Evolutionary conservation across 2,113 vertebrate species (phyloP), one percentile per base, ranked within the genome.

Genomic region (Herpailurus yagouaroundi): DNA sequence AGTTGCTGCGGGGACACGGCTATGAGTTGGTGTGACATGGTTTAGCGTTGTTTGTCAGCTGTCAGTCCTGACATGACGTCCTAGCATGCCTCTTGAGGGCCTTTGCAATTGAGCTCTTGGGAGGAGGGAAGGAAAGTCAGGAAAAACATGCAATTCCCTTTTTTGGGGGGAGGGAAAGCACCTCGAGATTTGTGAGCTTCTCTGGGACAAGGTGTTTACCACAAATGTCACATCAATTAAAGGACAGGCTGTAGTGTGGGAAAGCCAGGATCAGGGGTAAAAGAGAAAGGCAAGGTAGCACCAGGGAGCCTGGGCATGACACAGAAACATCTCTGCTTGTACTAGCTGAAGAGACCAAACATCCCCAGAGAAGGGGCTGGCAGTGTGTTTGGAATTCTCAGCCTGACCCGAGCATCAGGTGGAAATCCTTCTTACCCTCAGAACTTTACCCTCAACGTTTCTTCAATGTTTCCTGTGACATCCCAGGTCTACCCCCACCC

Each of bases 161-260:
- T 96, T 95, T 63, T 18, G 41, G 55, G 83, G 89, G 89, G 64
- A 97, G 90, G 97, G 94, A 98, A 98, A 96, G 97, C 92, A 97
- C 94, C 94, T 97, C 91, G 29, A 96, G 97, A 98, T 97, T 98
- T 98, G 97, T 80, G 97, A 97, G 94, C 92, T 98, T 97, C 96
- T 96, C 98, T 90, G 94, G 89, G 96, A 66, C 63, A 96, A 76
- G 68, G n/a, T 87, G 83, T 97, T 98, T 90, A 96, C 77, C 96
- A 98, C 96, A 97, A 98, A 97, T 96, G 80, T 71, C 86, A 98
- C 92, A 98, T 96, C 97, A 92, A 96, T 97, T 96, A 97, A 98
- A 92, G 94, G 66, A 50, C 83, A 69, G 29, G 45, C 63, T 97
- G 95, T 15, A 96, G 57, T 84, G 76, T 89, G 52, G 82, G 73